These are phyloP conservation scores for Montipora capricornis DNA, from an alignment of 64 coral and sea anemone species.

Conservation along the genomic window DNA sequence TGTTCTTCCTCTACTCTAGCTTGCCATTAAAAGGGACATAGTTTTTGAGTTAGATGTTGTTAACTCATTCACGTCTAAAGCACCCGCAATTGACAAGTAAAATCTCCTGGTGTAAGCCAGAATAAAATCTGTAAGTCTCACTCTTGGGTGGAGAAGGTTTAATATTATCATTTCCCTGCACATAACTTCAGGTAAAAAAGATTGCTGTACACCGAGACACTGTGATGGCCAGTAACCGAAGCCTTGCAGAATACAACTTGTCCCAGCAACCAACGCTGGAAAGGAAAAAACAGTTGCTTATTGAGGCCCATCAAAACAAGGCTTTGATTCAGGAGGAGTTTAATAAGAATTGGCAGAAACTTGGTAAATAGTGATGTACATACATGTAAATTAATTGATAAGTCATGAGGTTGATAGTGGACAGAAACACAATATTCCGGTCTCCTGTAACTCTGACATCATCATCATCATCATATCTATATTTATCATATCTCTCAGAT, in stretches of 20 bases:
- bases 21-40: too few species aligned
- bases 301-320: slow-evolving; percentile 80
- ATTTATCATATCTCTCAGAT: too few species aligned
- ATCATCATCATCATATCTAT: neutral
- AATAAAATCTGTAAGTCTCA: too few species aligned
- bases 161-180: neutral
- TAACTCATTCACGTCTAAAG: too few species aligned
- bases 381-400: neutral
- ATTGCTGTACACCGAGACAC: slow-evolving; percentile 61
- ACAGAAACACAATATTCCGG: too few species aligned
- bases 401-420: neutral
- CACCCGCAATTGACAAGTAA: too few species aligned
- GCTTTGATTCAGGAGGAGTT: slow-evolving; percentile 70
- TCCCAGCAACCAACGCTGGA: slow-evolving; percentile 69
- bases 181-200: slow-evolving; percentile 68
- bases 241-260: slow-evolving; percentile 86
- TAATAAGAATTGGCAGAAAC: slow-evolving; percentile 75
- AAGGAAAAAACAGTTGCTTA: slow-evolving; percentile 39
- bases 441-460: neutral
- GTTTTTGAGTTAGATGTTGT: too few species aligned
- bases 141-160: too few species aligned
- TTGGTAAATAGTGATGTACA: slow-evolving; percentile 45
- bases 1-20: too few species aligned
- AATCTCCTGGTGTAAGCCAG: too few species aligned
- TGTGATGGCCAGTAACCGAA: slow-evolving; percentile 74